phyloP scores from a whole-genome alignment of 2,797 vertebrate genomes.

The Melanogrammus aeglefinus region DNA sequence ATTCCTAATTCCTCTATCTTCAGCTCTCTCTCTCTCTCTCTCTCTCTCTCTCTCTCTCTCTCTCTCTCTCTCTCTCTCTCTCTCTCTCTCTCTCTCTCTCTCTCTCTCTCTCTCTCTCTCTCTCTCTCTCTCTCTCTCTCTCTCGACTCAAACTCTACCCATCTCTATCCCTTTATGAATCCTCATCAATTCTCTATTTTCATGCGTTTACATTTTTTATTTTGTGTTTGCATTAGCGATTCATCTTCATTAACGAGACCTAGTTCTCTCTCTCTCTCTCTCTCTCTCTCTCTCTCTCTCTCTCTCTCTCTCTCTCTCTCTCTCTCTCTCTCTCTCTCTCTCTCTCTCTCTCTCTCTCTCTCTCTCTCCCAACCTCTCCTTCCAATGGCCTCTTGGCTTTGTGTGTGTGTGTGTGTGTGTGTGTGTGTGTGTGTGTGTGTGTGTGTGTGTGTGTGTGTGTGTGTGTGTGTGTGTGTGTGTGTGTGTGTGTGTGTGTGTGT shows the following conservation, averaged over 20 bases:
- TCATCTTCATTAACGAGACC: not conserved
- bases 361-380: not conserved
- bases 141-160: conserved; percentile 6
- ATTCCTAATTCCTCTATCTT: not conserved
- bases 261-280: conserved; percentile 1
- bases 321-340: too few relatives aligned
- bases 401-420: not conserved
- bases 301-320: conserved; percentile 4
- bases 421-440: not conserved
- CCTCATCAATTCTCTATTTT: conserved; percentile 1
- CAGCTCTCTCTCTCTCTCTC: not conserved
- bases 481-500: conserved; percentile 8
- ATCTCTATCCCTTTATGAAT: conserved; percentile 24
- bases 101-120: not conserved
- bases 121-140: conserved; percentile 23
- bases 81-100: not conserved
- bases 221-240: not conserved
- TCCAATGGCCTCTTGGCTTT: conserved; percentile 1
- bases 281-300: not conserved
- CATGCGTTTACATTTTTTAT: not conserved
- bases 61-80: conserved; percentile 2
- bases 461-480: not conserved
- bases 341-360: not conserved
- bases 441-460: not conserved
- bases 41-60: conserved; percentile 29